Evolutionary conservation across 2,888 invertebrate species (phyloP).

Genomic region (Temnothorax rugatulus): DNA sequence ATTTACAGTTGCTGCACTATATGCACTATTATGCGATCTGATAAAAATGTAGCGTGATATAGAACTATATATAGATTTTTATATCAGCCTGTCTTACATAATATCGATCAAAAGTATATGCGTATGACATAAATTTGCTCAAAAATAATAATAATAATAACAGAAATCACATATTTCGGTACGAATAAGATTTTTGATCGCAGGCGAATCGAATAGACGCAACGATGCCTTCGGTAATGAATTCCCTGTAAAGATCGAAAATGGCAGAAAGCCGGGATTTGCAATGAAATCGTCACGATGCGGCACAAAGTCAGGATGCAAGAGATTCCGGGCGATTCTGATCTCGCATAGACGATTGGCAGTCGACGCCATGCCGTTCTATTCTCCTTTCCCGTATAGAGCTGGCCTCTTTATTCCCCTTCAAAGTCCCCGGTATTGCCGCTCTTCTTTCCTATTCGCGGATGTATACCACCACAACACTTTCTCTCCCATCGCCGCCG

Average conservation of each 20-base stretch:
- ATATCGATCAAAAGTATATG: not conserved
- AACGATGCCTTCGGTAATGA: slow-evolving; percentile 25
- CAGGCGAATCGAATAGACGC: not conserved
- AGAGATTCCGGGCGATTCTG: slow-evolving; percentile 40
- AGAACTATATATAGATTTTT: not conserved
- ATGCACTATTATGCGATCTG: not conserved
- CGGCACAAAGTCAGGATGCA: slow-evolving; percentile 60
- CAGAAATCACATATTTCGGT: not conserved
- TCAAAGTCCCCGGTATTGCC: slow-evolving; percentile 58
- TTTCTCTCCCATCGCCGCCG: slow-evolving; percentile 49
- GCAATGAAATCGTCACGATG: slow-evolving; percentile 64
- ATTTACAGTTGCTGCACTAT: not conserved
- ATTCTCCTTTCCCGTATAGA: slow-evolving; percentile 43
- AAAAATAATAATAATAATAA: not conserved
- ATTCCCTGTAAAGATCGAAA: slow-evolving; percentile 31
- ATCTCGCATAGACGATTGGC: slow-evolving; percentile 53
- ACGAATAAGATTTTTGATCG: not conserved
- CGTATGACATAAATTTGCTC: not conserved
- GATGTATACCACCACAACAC: slow-evolving; percentile 23
- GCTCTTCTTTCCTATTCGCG: slow-evolving; percentile 32
- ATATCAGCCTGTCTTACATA: not conserved
- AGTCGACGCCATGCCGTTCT: slow-evolving; percentile 57
- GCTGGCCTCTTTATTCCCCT: slow-evolving; percentile 66
- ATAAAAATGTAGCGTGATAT: not conserved
- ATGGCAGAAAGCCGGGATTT: slow-evolving; percentile 60